Evolutionary conservation across 2,888 invertebrate genomes (phyloP), one percentile per base, ranked within the genome.

Genomic region (Dyspetes luteomarginatus): DNA sequence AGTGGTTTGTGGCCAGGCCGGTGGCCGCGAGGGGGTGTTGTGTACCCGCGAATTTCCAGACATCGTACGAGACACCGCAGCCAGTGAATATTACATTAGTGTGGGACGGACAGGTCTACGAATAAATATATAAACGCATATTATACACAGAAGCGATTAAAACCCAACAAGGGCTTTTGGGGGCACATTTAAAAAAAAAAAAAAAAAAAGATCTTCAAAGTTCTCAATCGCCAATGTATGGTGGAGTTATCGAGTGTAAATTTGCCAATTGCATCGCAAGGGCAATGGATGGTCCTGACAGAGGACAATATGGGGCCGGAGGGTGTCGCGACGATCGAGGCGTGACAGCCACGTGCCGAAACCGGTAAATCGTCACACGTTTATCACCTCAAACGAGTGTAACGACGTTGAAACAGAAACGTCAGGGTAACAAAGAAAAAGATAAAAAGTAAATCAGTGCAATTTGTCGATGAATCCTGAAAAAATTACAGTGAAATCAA

Each of bases 301-400:
- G 72, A 55, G 48, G 64, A 55, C 60, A 68, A 30, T 62, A 65
- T 30, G 15, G 55, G 68, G 60, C 78, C 72, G 65, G 19, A 58
- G 64, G 72, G 76, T 72, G 81, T 82, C 69, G 76, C 78, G 78
- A 80, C 79, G 67, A 56, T 74, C 69, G 73, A 69, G 65, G 80
- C 81, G 81, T 81, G 83, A 88, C 87, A 86, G 86, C 89, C 90
- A 90, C 90, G 90, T 90, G 90, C 90, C 88, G 84, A 43, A 30
- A 60, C 30, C 77, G 79, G 67, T 79, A 17, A 72, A 55, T 28
- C 55, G 36, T 55, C 17, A n/a, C 19, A 56, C 24, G 19, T 56
- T 41, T 28, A 28, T 56, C 19, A 41, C 17, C 12, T 7, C 12
- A 36, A 30, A 50, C 24, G 2, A 58, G 43, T 64, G 19, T 48